Conservation (phyloP, 2,113 vertebrate genomes). For the Thalassoma bifasciatum region DNA sequence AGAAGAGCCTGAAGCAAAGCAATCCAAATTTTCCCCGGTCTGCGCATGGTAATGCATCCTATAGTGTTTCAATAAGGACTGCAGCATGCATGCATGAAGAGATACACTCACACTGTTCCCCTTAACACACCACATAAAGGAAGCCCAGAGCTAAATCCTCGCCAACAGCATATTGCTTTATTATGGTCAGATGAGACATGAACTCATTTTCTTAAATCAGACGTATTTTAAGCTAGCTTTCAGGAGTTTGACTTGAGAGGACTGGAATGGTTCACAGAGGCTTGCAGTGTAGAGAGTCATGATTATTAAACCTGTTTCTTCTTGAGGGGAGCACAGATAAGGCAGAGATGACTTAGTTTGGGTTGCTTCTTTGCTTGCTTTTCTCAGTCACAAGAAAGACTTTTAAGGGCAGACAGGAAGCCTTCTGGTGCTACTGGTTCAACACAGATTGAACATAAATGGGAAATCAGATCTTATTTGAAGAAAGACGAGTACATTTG, state of each 20-base stretch:
- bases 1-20: constrained; percentile 52
- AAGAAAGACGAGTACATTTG: constrained; percentile 32
- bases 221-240: constrained; percentile 45
- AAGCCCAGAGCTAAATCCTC: constrained; percentile 62
- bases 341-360: constrained; percentile 46
- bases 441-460: constrained; percentile 24
- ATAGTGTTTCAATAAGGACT: constrained; percentile 75
- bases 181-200: constrained; percentile 42
- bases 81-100: constrained; percentile 63
- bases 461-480: constrained; percentile 53
- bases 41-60: constrained; percentile 56
- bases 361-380: constrained; percentile 24
- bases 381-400: constrained; percentile 38
- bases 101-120: constrained; percentile 47
- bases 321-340: constrained; percentile 24
- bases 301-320: constrained; percentile 33
- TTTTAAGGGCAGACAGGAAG: constrained; percentile 29
- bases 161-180: constrained; percentile 62
- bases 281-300: constrained; percentile 38
- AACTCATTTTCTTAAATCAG: constrained; percentile 59
- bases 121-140: constrained; percentile 66
- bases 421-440: constrained; percentile 31
- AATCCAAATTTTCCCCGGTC: constrained; percentile 54
- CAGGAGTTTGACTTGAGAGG: constrained; percentile 21
- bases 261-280: constrained; percentile 30